phyloP scores from a whole-genome alignment of 2,113 vertebrate species.

The Mus musculus region DNA sequence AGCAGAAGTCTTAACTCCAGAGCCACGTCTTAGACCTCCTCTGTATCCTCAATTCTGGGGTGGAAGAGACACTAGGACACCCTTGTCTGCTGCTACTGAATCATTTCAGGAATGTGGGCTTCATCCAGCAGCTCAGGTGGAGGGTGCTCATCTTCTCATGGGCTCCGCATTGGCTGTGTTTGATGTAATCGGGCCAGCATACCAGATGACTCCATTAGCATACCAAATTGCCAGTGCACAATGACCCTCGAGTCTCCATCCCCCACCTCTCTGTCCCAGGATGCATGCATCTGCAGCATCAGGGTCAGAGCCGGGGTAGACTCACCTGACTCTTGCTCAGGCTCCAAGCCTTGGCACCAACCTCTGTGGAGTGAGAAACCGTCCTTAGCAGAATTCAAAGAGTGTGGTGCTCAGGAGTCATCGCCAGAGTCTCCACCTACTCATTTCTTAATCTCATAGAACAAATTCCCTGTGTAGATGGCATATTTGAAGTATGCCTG shows the following conservation, averaged over 20 bases:
- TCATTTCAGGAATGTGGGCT: background rate
- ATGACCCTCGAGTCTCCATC: background rate
- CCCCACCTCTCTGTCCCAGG: background rate
- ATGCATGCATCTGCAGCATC: background rate
- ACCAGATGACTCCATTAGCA: too few relatives aligned
- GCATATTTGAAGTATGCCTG: background rate
- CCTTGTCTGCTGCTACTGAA: background rate
- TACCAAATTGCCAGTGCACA: too few relatives aligned
- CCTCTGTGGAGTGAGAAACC: background rate
- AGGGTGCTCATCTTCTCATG: accelerated
- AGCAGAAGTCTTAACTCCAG: background rate
- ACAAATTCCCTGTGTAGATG: background rate
- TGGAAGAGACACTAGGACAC: background rate
- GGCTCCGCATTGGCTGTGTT: background rate
- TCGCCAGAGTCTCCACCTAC: background rate
- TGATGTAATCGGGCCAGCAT: background rate
- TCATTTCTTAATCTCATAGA: background rate
- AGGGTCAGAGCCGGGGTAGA: background rate
- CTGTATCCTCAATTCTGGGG: background rate
- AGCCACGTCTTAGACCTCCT: background rate
- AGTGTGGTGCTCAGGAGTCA: background rate
- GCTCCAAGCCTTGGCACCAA: background rate
- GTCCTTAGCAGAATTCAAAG: background rate
- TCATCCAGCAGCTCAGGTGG: background rate
- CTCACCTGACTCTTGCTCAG: background rate